These are phyloP conservation scores for Rhingia rostrata DNA, from an alignment of 2,888 invertebrate genomes.

Conservation along the genomic window DNA sequence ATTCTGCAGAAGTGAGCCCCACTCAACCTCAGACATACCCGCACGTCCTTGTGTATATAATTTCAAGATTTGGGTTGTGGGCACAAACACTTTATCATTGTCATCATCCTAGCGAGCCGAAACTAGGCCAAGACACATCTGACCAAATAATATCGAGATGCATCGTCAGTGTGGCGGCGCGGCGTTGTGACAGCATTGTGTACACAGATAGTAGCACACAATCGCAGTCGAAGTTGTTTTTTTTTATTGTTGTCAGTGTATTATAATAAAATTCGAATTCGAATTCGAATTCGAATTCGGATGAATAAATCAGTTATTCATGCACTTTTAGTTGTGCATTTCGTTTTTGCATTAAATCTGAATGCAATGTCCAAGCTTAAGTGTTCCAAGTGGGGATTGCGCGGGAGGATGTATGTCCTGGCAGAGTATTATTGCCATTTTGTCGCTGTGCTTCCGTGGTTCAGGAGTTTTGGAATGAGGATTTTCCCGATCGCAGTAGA, in stretches of 20 bases:
- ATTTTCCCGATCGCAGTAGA: neutral
- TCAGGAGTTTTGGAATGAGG: no score
- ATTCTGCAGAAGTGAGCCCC: conserved; percentile 51
- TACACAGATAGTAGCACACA: conserved; percentile 9
- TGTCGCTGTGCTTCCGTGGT: neutral
- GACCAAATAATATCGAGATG: conserved; percentile 63
- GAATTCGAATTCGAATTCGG: conserved; percentile 30
- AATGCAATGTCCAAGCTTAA: conserved; percentile 54
- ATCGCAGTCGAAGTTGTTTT: neutral
- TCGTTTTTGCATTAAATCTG: conserved; percentile 60
- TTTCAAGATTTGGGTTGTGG: conserved; percentile 7
- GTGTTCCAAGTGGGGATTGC: conserved; percentile 38
- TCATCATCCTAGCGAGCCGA: conserved; percentile 17
- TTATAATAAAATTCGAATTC: conserved; percentile 13
- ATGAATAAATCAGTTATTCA: conserved; percentile 70
- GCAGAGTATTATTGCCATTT: conserved; percentile 3
- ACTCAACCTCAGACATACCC: neutral
- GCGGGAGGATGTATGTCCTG: neutral
- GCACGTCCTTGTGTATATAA: conserved; percentile 1
- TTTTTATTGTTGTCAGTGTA: neutral
- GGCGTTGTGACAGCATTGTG: neutral
- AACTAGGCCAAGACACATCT: conserved; percentile 68
- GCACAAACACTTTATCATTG: conserved; percentile 48
- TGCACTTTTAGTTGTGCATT: conserved; percentile 62
- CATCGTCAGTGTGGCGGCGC: conserved; percentile 10